Evolutionary conservation across 2,888 invertebrate species (phyloP).

Genomic region (Amphimallon solstitiale): DNA sequence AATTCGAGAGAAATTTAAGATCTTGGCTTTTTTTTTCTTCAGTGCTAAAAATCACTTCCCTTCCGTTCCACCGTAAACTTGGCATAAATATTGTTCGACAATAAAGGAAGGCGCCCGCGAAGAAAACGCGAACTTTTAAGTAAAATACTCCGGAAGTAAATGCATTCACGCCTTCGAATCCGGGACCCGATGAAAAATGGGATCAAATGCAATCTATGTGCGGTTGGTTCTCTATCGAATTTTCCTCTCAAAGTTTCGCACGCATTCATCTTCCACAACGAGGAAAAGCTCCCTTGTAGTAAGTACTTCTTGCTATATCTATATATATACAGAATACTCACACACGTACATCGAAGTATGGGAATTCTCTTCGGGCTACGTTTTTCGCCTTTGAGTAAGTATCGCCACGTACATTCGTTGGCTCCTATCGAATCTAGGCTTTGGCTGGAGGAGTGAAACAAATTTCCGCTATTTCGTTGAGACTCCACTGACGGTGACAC

Average conservation of each 20-base stretch:
- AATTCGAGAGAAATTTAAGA: no score
- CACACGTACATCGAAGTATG: neutral
- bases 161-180: conserved; percentile 44
- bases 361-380: conserved; percentile 15
- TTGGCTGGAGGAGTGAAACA: conserved; percentile 49
- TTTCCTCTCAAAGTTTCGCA: conserved; percentile 44
- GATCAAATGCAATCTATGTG: conserved; percentile 55
- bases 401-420: conserved; percentile 44
- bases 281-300: no score
- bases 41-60: conserved; percentile 27
- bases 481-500: conserved; percentile 54
- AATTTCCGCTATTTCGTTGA: conserved; percentile 53
- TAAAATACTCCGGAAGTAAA: conserved; percentile 39
- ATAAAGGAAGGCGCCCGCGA: conserved; percentile 28
- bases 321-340: conserved; percentile 22
- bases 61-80: conserved; percentile 5
- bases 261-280: conserved; percentile 46
- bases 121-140: conserved; percentile 35
- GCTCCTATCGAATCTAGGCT: conserved; percentile 38
- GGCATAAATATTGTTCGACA: conserved; percentile 32
- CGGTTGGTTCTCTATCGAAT: conserved; percentile 54
- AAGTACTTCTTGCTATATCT: conserved; percentile 4
- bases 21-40: conserved; percentile 2
- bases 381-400: conserved; percentile 36
- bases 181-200: conserved; percentile 52